Base-by-base conservation (phyloP, 2,888 invertebrate genomes). In the Nesidiocoris tenuis region DNA sequence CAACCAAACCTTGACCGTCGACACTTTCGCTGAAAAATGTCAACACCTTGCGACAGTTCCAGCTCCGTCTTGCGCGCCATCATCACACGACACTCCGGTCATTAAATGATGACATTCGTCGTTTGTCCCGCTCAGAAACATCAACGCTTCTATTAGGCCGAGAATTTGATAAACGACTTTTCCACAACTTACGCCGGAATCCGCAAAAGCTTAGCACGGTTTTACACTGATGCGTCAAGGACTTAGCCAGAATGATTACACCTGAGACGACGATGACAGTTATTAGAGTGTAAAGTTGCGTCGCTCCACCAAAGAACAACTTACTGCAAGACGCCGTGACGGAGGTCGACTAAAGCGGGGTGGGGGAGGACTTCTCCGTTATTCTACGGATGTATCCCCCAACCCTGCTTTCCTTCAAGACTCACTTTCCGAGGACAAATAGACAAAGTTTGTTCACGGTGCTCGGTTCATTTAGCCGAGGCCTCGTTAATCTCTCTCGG, bases 271-370 rank as follows among this genome's bases (percentile, higher is more conserved):
- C 70, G 70, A 70, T 70, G 70, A 70, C 70, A 70, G 70, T 70
- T 70, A 70, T 70, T 70, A 70, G 70, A 70, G 70, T 70, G 70
- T 70, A 70, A 70, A 70, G 70, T 70, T 70, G 63, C 21, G 63
- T 63, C 21, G 21, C 63, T 63, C 21, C 21, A 12, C 39, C 39
- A 21, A 63, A 21, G 63, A 63, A 22, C 16, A 22, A 16, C 23
- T 63, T 63, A 63, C 54, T 21, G 67, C 19, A 67, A 67, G 54
- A 56, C 54, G 55, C 63, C 21, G 23, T 17, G 25, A 64, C 23
- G 25, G 64, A 23, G 23, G 23, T 23, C 64, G n/a, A 22, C 21
- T 64, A 39, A 39, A 39, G 39, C 39, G 39, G 12, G 5, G 12
- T 39, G 39, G 39, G 39, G 39, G 24, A 22, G 17, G 56, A 21